Conservation (phyloP, 1,140 invertebrate species). For the Lasaia peninsularis region DNA sequence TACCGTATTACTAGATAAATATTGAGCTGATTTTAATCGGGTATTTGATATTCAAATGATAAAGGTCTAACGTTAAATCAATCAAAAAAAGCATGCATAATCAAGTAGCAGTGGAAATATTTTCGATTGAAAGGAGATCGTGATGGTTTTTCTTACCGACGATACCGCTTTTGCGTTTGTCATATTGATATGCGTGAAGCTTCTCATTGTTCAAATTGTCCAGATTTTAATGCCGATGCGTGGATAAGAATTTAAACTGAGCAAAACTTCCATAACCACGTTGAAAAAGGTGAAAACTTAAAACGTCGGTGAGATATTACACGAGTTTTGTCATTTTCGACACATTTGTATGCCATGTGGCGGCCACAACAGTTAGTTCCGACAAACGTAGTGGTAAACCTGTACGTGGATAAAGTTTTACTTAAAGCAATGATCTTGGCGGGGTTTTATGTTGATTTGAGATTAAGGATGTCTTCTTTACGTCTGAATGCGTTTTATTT, state of each 20-base stretch:
- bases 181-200: neutral
- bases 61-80: no score
- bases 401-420: conserved; percentile 25
- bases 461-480: neutral
- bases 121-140: no score
- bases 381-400: conserved; percentile 42
- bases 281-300: neutral
- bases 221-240: neutral
- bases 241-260: neutral
- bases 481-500: neutral
- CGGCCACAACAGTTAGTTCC: conserved; percentile 47
- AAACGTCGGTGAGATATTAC: neutral
- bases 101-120: no score
- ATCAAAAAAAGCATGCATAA: no score
- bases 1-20: no score
- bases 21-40: no score
- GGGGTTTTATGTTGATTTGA: neutral
- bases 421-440: conserved; percentile 17
- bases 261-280: neutral
- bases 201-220: neutral
- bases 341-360: conserved; percentile 48
- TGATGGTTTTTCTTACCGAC: no score
- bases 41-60: no score
- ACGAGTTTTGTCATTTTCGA: conserved; percentile 36
- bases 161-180: no score